Evolutionary conservation across 2,797 vertebrate genomes (phyloP), one percentile per base, ranked within the genome.

Genomic region (Philypnodon macrostomus): DNA sequence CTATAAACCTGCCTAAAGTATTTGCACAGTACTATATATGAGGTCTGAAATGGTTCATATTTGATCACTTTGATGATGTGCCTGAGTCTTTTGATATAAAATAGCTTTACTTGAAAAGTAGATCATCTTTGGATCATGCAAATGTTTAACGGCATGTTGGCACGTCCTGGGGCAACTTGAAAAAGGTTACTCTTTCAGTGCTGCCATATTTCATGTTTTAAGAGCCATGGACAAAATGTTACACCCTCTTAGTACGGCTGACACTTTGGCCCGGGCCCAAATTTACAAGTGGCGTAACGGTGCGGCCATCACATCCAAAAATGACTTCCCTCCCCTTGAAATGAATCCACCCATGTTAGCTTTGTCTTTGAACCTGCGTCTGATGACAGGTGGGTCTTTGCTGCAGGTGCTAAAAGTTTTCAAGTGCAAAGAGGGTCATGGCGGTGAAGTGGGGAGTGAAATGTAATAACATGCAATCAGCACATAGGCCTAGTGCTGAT

Each of bases 311-410:
- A 74, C 58, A 38, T 58, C 64, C 61, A 52, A 53, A 61, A 54
- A 76, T 74, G 48, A 63, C 59, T 58, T 48, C 52, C 34, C 39
- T 7, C 2, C 69, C 31, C n/a, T n/a, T 70, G 70, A 79, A 79
- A 73, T 48, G 4, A 58, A 77, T 73, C 73, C 5, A 1, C 39
- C 32, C 53, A 30, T 16, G 34, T 67, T 66, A 54, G 58, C 48
- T 60, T 73, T 71, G 66, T 69, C 74, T 86, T 81, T 82, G 76
- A 86, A 81, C 67, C 33, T n/a, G 56, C 55, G 57, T 78, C 65
- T 67, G 75, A 58, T 79, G 73, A 75, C 75, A 69, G 51, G 27
- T 37, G 13, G 49, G 59, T 54, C 54, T 60, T 49, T 13, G 0
- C 42, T 63, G 50, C 67, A 47, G 57, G 50, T 15, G 19, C 45